Evolutionary conservation across 2,797 vertebrate genomes (phyloP), one percentile per base, ranked within the genome.

Genomic region (Hozukius guyotensis): DNA sequence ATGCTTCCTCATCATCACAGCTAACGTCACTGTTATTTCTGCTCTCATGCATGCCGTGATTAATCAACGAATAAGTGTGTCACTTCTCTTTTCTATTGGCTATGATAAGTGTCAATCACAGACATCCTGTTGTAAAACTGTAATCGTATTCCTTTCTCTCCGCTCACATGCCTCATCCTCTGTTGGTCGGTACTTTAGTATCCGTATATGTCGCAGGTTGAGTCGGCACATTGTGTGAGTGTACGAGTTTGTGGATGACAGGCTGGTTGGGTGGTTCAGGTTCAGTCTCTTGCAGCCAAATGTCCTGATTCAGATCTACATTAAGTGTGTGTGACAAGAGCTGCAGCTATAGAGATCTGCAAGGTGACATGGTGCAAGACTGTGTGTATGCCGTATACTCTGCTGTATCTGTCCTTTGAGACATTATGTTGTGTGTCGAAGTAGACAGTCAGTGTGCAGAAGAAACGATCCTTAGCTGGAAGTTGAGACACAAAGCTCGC

Each of bases 1-100:
- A 82, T 56, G 24, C 71, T 73, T 91, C 83, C 81, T 88, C 91
- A 36, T 78, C 82, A 68, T 82, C 77, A 32, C 73, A 2, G 70
- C 75, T 71, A 64, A 55, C 79, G 67, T 83, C 90, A 87, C 81
- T 86, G 70, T 87, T 88, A 69, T 90, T 86, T 80, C 87, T 66
- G 75, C 55, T 57, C 55, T 42, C 77, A 32, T 56, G 62, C 59
- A 72, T 18, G 67, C 69, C 18, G 34, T 31, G 57, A 73, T 80
- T 65, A 27, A 79, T 61, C 71, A 25, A 85, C 72, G 36, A 83
- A 46, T 36, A 25, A 16, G 42, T 56, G 78, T 73, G 75, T 61
- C 76, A 32, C 14, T 53, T 55, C 18, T 71, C 14, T 18, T 63
- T 61, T 12, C 60, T 34, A 64, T 85, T 76, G 81, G 84, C 56